Base-by-base conservation (phyloP, 2,888 invertebrate genomes). In the Osedax fenrisi region DNA sequence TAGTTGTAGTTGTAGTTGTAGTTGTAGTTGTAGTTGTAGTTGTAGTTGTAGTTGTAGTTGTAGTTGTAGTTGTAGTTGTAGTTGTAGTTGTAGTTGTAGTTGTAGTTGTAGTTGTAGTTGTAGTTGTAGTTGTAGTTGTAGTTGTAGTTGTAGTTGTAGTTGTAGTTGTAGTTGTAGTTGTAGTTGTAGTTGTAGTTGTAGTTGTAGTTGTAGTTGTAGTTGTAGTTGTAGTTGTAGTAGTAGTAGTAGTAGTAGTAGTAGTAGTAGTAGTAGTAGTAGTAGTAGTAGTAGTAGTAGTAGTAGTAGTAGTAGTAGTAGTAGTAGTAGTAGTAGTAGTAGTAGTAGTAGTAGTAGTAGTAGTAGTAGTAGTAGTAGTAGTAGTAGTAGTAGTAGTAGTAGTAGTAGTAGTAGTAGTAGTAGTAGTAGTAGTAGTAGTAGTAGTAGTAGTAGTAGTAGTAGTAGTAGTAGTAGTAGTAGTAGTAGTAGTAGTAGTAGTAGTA, bases 391-490 rank as follows among this genome's bases (percentile, higher is more conserved):
- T 67, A 75, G 75, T 75, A 75, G 75, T 75, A 75, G 75, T 75
- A 75, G 75, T 75, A 75, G 75, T 75, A 75, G 75, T 75, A 75
- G 75, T 75, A 75, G 75, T 75, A 75, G 75, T 75, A 75, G 75
- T 75, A 75, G 74, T 75, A 75, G 56, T 13, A 75, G 74, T 26
- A 75, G 68, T 21, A 75, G 74, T n/a, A 75, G 68, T n/a, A 75
- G 68, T n/a, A 75, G 75, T 23, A 75, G 74, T 72, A 75, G 74
- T 21, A 75, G 27, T 24, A 73, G 69, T 23, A 73, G 23, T 3
- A 73, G 69, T 67, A 64, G 64, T 64, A 64, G 64, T 64, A 64
- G 64, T 64, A 64, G 64, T 64, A 64, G 64, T 64, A 64, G 23
- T 64, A 64, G 64, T 23, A 64, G 64, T 23, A 59, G 61, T 74